phyloP scores from a whole-genome alignment of 2,797 vertebrate genomes.

The Falco novaeseelandiae region DNA sequence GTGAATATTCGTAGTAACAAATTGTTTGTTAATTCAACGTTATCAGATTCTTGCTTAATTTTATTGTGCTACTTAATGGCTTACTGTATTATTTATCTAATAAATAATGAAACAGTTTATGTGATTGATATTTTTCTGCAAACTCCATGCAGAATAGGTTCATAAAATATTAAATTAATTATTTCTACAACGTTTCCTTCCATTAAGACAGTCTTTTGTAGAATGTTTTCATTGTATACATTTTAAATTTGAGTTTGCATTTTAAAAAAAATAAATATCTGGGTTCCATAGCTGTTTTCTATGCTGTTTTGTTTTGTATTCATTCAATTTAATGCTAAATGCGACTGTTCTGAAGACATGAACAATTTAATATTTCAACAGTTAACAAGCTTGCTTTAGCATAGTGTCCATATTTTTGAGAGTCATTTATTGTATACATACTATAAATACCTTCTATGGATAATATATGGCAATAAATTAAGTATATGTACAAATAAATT shows the following conservation, averaged over 20 bases:
- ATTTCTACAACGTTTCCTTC: constrained; percentile 60
- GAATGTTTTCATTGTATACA: constrained; percentile 46
- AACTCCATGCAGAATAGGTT: constrained; percentile 65
- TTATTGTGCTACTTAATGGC: constrained; percentile 71
- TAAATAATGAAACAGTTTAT: constrained; percentile 74
- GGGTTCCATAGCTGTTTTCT: neutral
- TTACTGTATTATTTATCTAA: constrained; percentile 77
- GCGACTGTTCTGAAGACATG: constrained; percentile 28
- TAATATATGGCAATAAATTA: constrained; percentile 70
- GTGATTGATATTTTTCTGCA: constrained; percentile 64
- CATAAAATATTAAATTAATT: constrained; percentile 82
- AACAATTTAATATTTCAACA: constrained; percentile 55
- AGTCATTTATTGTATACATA: constrained; percentile 30
- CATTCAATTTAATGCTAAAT: constrained; percentile 59
- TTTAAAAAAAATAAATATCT: neutral
- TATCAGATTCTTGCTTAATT: constrained; percentile 79
- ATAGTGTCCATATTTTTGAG: constrained; percentile 35
- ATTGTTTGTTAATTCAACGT: constrained; percentile 75
- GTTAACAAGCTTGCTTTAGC: constrained; percentile 64
- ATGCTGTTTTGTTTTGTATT: neutral
- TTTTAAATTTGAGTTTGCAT: constrained; percentile 52
- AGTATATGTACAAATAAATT: constrained; percentile 69
- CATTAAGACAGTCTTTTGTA: constrained; percentile 58
- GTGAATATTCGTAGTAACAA: constrained; percentile 61
- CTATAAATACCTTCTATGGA: constrained; percentile 52